Percentiles rank a stretch among this genome's conserved stretches.
Evolutionary conservation across 2,888 invertebrate species (phyloP).

Genomic region (Nymphalis polychloros): DNA sequence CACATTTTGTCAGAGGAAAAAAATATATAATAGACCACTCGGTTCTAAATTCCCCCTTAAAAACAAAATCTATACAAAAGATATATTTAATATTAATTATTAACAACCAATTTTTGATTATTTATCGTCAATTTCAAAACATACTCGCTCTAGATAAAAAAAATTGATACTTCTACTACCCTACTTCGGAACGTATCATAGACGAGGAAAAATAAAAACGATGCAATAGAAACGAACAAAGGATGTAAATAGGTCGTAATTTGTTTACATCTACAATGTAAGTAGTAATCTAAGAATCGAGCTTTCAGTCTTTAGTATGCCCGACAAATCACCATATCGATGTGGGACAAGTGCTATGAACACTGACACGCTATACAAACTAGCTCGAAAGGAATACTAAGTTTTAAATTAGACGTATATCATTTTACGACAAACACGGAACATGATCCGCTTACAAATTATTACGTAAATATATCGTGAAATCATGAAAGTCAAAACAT

Average conservation of each 20-base stretch:
- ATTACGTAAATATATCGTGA: background rate
- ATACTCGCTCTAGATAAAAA: no score
- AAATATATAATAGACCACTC: no score
- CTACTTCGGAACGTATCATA: no score
- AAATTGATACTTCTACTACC: no score
- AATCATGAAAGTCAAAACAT: background rate
- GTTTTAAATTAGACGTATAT: constrained; percentile 13
- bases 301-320: constrained; percentile 31
- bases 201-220: no score
- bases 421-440: constrained; percentile 9
- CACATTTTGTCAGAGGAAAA: no score
- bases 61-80: no score
- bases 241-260: background rate
- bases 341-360: constrained; percentile 29
- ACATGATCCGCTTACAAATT: constrained; percentile 5
- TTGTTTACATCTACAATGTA: constrained; percentile 20
- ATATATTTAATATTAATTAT: no score
- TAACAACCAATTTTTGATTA: no score
- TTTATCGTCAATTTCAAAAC: no score
- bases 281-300: constrained; percentile 18
- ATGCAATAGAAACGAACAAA: background rate
- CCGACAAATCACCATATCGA: constrained; percentile 25
- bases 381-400: constrained; percentile 29
- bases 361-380: constrained; percentile 12
- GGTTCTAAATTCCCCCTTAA: no score